Base-by-base conservation (phyloP, 2,888 invertebrate genomes). In the Lithophane ornitopus region DNA sequence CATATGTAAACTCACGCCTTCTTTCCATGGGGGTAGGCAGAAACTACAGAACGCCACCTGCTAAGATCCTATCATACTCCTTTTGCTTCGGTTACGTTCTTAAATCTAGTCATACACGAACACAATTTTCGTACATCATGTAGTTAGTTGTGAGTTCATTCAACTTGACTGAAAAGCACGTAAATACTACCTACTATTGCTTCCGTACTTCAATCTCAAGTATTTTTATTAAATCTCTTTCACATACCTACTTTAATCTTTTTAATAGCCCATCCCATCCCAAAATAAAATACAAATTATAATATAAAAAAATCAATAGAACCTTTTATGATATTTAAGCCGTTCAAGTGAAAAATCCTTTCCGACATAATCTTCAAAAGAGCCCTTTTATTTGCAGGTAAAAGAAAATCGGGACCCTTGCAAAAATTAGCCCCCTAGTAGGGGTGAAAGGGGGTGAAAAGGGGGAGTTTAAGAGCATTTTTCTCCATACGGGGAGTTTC, bases 371-470 rank as follows among this genome's bases (percentile, higher is more conserved):
- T 92, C 94, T 93, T 94, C 92, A 92, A 93, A 94, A 92, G 92
- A 86, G 78, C 80, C 80, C 81, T 67, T 79, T 80, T 73, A 80
- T 78, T 76, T 76, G 87, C 92, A 94, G 94, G 95, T 94, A 94
- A 94, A 95, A 95, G 95, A 95, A 94, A 94, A 93, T 91, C 89
- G 86, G 90, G 89, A 89, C 93, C 94, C 93, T 94, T 94, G 92
- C 94, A 95, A 95, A 95, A 95, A 95, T 94, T 92, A 91, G 91
- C 93, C 90, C 80, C 89, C 85, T 86, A 89, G 49, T 56, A 72
- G 82, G 87, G 78, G 66, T 19, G 62, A 49, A 70, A 80, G 88
- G 89, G 86, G 80, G 77, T 70, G 81, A 77, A 56, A 69, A 44
- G 16, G 73, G 84, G 89, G 83, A 88, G 63, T 54, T 54, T 81